Base-by-base conservation (phyloP, 2,797 vertebrate genomes). In the Anas flavirostris region DNA sequence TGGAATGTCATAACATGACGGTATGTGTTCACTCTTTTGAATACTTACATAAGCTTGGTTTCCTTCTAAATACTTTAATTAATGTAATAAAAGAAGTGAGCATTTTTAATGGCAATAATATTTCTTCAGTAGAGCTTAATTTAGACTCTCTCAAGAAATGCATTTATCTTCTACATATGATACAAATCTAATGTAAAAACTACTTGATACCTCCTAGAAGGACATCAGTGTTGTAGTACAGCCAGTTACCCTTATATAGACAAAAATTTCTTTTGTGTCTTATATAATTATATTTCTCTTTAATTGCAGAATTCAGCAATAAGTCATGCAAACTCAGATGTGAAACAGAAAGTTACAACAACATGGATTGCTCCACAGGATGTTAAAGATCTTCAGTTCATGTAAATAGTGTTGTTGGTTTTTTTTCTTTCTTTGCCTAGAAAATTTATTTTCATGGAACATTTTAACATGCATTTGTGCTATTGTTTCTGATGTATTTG, bases 21-120 rank as follows among this genome's bases (percentile, higher is more conserved):
- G 98, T 99, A 96, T 94, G 98, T 98, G 21, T 53, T 81, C 13
- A 31, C 41, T 79, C 28, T 62, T 68, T 70, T 46, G 9, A 79
- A 46, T 77, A 28, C 21, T 62, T 60, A 11, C 22, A 59, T 62
- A 59, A 67, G 26, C 17, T 78, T 44, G 15, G 2, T 16, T 78
- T 85, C 16, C 58, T 56, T 91, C 78, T 37, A 55, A 74, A 55
- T 37, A 17, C 9, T 43, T 82, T n/a, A 23, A n/a, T 58, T 37
- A 28, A 56, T n/a, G 16, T 48, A 11, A 44, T 43, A 37, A 25
- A 79, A 70, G 3, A 23, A 53, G 4, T 9, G 18, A 39, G 17
- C 3, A 5, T 33, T 75, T 85, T 69, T 73, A 31, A 14, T 6
- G n/a, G 16, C 33, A 60, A 55, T 86, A 21, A 25, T 59, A 5